Conservation (phyloP, 2,113 vertebrate genomes). For the Arvicanthis niloticus region DNA sequence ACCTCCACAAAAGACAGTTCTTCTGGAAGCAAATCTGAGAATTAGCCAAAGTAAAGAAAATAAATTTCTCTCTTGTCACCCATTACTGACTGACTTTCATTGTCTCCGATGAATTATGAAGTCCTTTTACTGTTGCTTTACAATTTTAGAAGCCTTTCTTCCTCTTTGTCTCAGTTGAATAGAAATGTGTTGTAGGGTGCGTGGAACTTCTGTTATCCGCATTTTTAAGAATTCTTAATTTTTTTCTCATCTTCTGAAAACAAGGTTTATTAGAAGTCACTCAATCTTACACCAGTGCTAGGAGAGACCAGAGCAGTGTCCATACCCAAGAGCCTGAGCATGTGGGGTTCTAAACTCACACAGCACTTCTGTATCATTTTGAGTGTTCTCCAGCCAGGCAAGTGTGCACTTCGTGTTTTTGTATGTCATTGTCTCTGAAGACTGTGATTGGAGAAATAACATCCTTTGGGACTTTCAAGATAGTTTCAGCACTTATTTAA, state of each 20-base stretch:
- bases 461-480: slow-evolving; percentile 45
- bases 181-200: too few species aligned
- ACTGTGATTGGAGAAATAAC: not conserved
- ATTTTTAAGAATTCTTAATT: too few species aligned
- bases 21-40: not conserved
- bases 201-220: too few species aligned
- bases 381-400: not conserved
- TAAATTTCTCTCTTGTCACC: not conserved
- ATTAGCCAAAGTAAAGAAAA: not conserved
- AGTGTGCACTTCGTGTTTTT: not conserved
- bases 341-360: too few species aligned
- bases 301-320: not conserved
- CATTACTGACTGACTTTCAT: not conserved
- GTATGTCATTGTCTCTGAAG: not conserved
- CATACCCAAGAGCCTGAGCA: slow-evolving; percentile 32
- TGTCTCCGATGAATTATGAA: not conserved
- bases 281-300: slow-evolving; percentile 47
- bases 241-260: not conserved
- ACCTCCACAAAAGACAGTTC: not conserved
- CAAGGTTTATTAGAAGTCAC: not conserved
- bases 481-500: not conserved
- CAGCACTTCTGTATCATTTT: not conserved
- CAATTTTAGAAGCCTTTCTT: not conserved
- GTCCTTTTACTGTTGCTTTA: slow-evolving; percentile 1
- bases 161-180: too few species aligned